Conservation (phyloP, 2,797 vertebrate genomes). For the Hirundo rustica region DNA sequence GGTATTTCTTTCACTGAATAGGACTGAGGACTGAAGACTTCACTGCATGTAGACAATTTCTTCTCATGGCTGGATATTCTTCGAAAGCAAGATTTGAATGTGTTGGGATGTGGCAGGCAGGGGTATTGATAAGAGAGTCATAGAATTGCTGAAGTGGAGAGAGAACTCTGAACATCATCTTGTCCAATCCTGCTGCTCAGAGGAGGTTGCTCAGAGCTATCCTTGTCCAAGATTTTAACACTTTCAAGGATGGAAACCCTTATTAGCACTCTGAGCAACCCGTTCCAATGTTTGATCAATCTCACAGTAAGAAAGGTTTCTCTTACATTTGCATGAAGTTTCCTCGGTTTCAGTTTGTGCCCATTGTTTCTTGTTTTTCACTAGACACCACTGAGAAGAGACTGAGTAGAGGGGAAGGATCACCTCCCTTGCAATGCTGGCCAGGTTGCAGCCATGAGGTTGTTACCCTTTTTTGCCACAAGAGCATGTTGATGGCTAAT, state of each 20-base stretch:
- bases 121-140: background rate
- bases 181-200: background rate
- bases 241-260: background rate
- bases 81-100: background rate
- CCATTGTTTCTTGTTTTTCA: background rate
- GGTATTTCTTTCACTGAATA: background rate
- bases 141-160: background rate
- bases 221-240: background rate
- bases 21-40: background rate
- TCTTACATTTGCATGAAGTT: background rate
- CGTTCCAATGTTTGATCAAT: background rate
- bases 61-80: background rate
- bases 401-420: background rate
- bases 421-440: accelerated
- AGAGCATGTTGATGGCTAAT: accelerated
- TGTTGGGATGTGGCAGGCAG: background rate
- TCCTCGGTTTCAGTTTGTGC: background rate
- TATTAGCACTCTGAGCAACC: background rate
- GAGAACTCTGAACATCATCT: background rate
- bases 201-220: background rate
- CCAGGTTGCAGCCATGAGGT: background rate
- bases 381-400: background rate
- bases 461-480: background rate
- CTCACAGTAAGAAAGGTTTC: background rate
- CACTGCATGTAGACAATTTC: background rate